A percentile compares a stretch with the other conserved stretches of the same genome.
Conservation (phyloP, 2,888 invertebrate genomes). For the Adelognathus sp. region DNA sequence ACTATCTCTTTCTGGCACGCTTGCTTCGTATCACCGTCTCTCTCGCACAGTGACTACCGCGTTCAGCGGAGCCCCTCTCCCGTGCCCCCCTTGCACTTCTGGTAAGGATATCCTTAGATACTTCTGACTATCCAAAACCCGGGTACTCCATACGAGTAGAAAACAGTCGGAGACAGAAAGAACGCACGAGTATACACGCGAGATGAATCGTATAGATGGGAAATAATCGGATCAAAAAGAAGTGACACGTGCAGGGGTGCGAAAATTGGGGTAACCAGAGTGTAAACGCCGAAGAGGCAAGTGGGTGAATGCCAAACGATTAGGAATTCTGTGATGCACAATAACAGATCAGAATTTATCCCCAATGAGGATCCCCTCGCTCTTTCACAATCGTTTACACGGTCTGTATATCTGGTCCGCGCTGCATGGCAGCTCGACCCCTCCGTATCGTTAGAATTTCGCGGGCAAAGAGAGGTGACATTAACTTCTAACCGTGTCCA, state of each 20-base stretch:
- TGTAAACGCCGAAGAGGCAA: conserved; percentile 14
- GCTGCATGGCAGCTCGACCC: neutral
- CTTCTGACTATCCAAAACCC: no score
- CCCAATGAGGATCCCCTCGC: conserved; percentile 4
- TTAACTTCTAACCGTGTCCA: conserved; percentile 42
- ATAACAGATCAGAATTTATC: conserved; percentile 38
- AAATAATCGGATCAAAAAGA: conserved; percentile 22
- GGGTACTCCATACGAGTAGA: no score
- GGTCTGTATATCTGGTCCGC: conserved; percentile 23
- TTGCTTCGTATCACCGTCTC: no score
- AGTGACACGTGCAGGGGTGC: conserved; percentile 20
- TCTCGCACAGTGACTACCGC: no score
- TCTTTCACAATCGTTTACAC: conserved; percentile 34
- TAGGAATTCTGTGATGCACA: conserved; percentile 48
- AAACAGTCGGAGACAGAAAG: no score
- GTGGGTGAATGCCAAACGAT: conserved; percentile 49
- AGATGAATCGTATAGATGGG: neutral
- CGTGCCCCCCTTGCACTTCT: no score
- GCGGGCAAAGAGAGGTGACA: neutral
- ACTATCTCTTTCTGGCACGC: neutral
- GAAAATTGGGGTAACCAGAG: neutral
- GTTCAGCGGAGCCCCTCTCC: no score
- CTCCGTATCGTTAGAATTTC: conserved; percentile 18
- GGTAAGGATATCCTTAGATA: no score
- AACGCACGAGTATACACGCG: neutral